These are phyloP conservation scores for Bombylius major DNA, from an alignment of 2,888 invertebrate genomes.

Conservation along the genomic window DNA sequence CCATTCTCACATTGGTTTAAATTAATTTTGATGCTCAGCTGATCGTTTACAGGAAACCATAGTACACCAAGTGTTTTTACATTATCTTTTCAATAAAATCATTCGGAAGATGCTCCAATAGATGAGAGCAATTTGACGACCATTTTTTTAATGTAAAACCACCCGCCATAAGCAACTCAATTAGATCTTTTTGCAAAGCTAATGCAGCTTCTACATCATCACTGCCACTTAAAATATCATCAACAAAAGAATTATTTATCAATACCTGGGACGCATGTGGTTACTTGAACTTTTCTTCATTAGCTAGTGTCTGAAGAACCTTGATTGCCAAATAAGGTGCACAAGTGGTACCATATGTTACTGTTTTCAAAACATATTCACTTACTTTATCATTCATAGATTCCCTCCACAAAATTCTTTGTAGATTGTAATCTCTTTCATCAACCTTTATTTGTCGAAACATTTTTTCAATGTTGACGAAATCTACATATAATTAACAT, in stretches of 20 bases:
- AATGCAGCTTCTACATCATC: constrained; percentile 1
- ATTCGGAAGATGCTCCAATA: neutral
- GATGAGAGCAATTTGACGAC: neutral
- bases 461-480: neutral
- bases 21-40: neutral
- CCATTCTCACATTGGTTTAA: neutral
- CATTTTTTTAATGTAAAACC: neutral
- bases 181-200: constrained; percentile 3
- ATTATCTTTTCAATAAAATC: neutral
- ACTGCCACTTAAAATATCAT: constrained; percentile 3
- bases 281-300: neutral
- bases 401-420: constrained; percentile 1
- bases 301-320: neutral
- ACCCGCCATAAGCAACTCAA: neutral
- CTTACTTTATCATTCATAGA: neutral
- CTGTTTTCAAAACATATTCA: neutral
- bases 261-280: constrained; percentile 7
- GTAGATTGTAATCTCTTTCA: neutral
- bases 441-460: neutral
- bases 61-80: constrained; percentile 2
- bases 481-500: neutral
- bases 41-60: neutral
- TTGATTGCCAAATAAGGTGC: constrained; percentile 2
- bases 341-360: neutral
- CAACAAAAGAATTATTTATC: constrained; percentile 5